Percentiles rank a stretch among this genome's conserved stretches.
phyloP scores from a whole-genome alignment of 2,113 vertebrate genomes.

The Cinclus mexicanus region DNA sequence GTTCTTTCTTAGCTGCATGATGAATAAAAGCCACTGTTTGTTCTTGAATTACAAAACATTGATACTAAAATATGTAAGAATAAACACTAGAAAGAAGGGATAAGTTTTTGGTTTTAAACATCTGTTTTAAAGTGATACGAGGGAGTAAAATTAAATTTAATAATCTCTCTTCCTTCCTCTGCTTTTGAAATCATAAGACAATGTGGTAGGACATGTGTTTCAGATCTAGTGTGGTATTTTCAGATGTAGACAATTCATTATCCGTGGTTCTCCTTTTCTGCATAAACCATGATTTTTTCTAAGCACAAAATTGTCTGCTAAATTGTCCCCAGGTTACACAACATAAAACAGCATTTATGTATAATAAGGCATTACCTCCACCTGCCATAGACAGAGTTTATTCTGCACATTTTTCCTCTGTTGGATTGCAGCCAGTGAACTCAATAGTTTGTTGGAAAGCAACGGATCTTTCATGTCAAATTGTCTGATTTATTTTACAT shows the following conservation, averaged over 20 bases:
- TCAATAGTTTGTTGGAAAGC: conserved; percentile 1
- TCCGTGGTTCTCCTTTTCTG: conserved; percentile 60
- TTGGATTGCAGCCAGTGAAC: conserved; percentile 11
- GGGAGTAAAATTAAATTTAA: conserved; percentile 65
- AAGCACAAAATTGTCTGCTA: conserved; percentile 36
- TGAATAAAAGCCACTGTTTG: not conserved
- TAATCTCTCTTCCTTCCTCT: conserved; percentile 68
- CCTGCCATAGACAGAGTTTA: conserved; percentile 51
- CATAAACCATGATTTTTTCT: conserved; percentile 55
- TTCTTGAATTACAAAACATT: conserved; percentile 3
- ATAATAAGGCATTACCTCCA: conserved; percentile 47
- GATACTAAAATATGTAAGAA: conserved; percentile 23
- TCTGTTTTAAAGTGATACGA: conserved; percentile 67
- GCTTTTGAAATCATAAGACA: conserved; percentile 60
- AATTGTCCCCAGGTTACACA: conserved; percentile 60
- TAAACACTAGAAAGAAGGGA: conserved; percentile 28
- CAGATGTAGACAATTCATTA: conserved; percentile 68
- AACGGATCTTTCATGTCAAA: conserved; percentile 37
- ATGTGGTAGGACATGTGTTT: conserved; percentile 59
- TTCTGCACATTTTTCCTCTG: conserved; percentile 12
- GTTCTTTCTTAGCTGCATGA: not conserved
- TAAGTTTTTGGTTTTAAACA: conserved; percentile 59
- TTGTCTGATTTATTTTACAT: conserved; percentile 12
- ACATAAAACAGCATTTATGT: conserved; percentile 35
- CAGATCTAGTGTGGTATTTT: conserved; percentile 65